Percentiles rank a stretch among this genome's conserved stretches.
Evolutionary conservation across 2,797 vertebrate species (phyloP).

Genomic region (Myotis planiceps): DNA sequence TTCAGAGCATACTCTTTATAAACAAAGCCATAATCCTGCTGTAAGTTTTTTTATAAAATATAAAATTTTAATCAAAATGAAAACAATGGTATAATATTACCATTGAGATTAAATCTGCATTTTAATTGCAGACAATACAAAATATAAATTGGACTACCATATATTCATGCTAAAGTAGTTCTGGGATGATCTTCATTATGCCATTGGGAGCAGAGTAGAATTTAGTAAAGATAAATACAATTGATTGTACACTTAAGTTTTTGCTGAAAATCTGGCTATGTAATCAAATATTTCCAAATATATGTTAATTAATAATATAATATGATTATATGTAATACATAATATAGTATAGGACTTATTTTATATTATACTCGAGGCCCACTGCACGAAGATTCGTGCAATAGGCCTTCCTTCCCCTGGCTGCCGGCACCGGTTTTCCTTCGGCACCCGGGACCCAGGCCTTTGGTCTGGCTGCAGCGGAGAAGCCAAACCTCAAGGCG

Average conservation of each 20-base stretch:
- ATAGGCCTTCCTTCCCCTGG: too few relatives aligned
- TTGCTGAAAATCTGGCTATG: neutral
- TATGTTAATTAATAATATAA: neutral
- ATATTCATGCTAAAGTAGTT: neutral
- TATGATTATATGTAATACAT: neutral
- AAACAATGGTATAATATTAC: neutral
- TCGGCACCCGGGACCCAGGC: too few relatives aligned
- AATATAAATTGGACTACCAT: neutral
- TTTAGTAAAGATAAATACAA: neutral
- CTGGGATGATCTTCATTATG: neutral
- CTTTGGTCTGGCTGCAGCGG: too few relatives aligned
- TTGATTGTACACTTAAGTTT: neutral
- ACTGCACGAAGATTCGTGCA: too few relatives aligned
- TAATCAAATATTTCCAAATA: neutral
- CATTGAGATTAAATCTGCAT: neutral
- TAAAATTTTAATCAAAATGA: neutral
- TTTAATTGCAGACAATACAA: neutral
- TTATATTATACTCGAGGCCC: neutral
- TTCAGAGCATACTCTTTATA: neutral
- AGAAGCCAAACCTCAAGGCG: too few relatives aligned
- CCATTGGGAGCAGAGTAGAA: neutral
- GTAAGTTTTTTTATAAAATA: neutral
- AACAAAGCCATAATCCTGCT: neutral
- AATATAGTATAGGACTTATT: neutral
- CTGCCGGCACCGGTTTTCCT: too few relatives aligned